These are phyloP conservation scores for Okapia johnstoni DNA, from an alignment of 2,113 vertebrate genomes.

Conservation along the genomic window DNA sequence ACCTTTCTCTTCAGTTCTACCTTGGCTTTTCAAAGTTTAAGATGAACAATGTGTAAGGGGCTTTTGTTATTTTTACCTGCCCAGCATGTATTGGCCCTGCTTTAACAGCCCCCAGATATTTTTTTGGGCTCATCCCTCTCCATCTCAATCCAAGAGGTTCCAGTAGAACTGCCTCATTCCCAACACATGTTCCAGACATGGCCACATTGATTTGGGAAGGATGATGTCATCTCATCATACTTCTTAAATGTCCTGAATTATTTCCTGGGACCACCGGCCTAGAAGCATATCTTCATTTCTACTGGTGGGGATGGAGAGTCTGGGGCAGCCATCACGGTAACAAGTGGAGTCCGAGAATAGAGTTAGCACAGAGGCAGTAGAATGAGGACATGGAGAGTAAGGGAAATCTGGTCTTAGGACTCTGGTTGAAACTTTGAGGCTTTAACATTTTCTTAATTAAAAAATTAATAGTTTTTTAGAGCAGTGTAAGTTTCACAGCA, in stretches of 20 bases:
- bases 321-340: neutral
- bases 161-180: neutral
- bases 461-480: neutral
- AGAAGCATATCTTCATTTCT: neutral
- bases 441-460: neutral
- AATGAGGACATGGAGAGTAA: neutral
- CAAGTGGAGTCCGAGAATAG: neutral
- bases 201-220: neutral
- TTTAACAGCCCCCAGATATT: neutral
- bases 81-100: neutral
- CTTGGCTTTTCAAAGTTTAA: neutral
- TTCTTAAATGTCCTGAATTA: neutral
- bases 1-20: neutral
- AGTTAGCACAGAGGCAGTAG: neutral
- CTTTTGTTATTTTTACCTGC: neutral
- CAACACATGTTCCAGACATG: neutral
- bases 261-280: neutral
- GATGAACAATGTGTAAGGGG: neutral
- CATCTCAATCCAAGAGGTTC: neutral
- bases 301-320: neutral
- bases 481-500: neutral
- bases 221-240: neutral
- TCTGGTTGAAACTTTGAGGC: neutral
- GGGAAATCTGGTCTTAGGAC: neutral
- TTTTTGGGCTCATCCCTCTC: neutral